These are phyloP conservation scores for Stegodyphus dumicola DNA, from an alignment of 1,140 invertebrate genomes.

Conservation along the genomic window DNA sequence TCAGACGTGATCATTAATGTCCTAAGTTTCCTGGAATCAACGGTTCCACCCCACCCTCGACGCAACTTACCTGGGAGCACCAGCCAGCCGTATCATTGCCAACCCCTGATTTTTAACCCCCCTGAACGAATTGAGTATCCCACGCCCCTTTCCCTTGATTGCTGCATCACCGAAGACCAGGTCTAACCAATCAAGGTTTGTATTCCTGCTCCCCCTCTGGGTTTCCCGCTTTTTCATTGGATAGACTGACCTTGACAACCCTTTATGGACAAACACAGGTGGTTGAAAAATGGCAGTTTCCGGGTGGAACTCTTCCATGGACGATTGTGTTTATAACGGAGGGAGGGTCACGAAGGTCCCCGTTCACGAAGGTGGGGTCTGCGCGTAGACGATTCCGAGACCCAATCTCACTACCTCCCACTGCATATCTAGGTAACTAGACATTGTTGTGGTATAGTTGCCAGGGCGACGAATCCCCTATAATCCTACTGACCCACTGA, in stretches of 20 bases:
- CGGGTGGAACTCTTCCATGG: conserved; percentile 43
- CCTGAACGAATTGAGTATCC: conserved; percentile 21
- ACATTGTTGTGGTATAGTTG: conserved; percentile 29
- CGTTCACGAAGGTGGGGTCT: not conserved
- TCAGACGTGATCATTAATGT: conserved; percentile 31
- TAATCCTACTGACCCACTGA: conserved; percentile 53
- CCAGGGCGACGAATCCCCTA: conserved; percentile 34
- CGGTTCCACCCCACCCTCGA: not conserved
- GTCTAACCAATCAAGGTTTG: conserved; percentile 12
- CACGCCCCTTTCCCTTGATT: conserved; percentile 41
- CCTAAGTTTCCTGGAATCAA: conserved; percentile 49
- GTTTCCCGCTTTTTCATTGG: conserved; percentile 34
- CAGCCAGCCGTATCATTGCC: conserved; percentile 41
- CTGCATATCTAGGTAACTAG: conserved; percentile 14
- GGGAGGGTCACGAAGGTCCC: conserved; percentile 8
- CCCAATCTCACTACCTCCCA: conserved; percentile 35
- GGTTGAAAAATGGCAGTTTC: conserved; percentile 50
- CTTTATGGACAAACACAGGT: conserved; percentile 57
- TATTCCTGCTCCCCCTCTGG: conserved; percentile 6
- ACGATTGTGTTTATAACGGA: not conserved
- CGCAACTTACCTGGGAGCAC: conserved; percentile 11
- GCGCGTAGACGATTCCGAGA: not conserved
- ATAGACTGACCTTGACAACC: conserved; percentile 50
- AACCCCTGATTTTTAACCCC: conserved; percentile 34
- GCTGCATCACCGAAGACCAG: conserved; percentile 29